phyloP scores from a whole-genome alignment of 2,888 invertebrate genomes.

The Latheticus oryzae region DNA sequence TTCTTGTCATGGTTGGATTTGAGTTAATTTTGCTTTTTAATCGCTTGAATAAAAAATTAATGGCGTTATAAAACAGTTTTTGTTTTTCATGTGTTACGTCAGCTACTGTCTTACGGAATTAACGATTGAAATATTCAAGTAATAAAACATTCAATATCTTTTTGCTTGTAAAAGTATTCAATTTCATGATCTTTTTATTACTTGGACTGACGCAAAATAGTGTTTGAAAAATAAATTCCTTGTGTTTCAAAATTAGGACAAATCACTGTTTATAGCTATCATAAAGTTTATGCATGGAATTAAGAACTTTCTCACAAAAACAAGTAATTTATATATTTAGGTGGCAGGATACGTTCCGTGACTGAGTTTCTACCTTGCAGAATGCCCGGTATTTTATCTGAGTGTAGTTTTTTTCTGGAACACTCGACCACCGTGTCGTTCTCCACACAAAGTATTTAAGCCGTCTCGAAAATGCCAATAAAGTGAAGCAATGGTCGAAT shows the following conservation, averaged over 20 bases:
- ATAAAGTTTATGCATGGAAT: slow-evolving; percentile 46
- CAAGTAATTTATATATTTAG: slow-evolving; percentile 44
- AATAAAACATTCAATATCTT: too few species aligned
- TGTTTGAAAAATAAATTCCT: slow-evolving; percentile 17
- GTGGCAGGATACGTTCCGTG: slow-evolving; percentile 42
- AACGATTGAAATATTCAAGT: too few species aligned
- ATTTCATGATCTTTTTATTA: too few species aligned
- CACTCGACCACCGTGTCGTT: slow-evolving; percentile 58
- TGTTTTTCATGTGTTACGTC: too few species aligned
- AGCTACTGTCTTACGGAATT: too few species aligned
- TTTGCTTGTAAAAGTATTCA: too few species aligned
- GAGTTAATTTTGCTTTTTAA: too few species aligned
- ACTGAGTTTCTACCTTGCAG: slow-evolving; percentile 43
- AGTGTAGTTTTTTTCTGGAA: slow-evolving; percentile 52
- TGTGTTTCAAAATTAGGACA: slow-evolving; percentile 25
- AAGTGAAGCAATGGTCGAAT: slow-evolving; percentile 51
- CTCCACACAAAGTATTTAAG: slow-evolving; percentile 51
- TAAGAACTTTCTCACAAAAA: slow-evolving; percentile 50
- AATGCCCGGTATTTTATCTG: slow-evolving; percentile 48
- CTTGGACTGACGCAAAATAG: too few species aligned
- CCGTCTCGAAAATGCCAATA: slow-evolving; percentile 59
- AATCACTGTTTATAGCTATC: slow-evolving; percentile 36
- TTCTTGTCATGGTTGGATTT: too few species aligned
- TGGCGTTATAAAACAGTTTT: too few species aligned
- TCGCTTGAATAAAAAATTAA: too few species aligned